These are phyloP conservation scores for Clarias laeviceps DNA, from an alignment of 2,797 vertebrate species.

Conservation along the genomic window DNA sequence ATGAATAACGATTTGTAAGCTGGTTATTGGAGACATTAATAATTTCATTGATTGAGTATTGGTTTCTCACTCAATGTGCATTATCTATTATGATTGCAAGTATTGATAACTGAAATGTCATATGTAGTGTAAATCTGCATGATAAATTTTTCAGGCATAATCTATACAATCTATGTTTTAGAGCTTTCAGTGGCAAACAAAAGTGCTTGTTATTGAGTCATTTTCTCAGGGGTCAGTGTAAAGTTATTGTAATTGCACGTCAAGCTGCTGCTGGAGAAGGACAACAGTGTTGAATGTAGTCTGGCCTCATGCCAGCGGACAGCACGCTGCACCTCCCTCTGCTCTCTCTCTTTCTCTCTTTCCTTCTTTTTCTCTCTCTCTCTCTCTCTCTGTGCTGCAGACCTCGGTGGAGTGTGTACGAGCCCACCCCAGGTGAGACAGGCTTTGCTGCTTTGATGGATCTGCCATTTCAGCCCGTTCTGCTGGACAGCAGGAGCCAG, in stretches of 20 bases:
- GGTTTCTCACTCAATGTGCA: slow-evolving; percentile 7
- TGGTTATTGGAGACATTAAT: not conserved
- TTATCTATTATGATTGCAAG: not conserved
- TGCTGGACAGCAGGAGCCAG: slow-evolving; percentile 72
- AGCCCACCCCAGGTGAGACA: slow-evolving; percentile 76
- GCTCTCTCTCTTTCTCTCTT: slow-evolving; percentile 13
- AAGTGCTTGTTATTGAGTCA: slow-evolving; percentile 34
- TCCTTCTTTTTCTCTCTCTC: slow-evolving; percentile 30
- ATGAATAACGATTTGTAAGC: not conserved
- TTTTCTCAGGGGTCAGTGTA: slow-evolving; percentile 53
- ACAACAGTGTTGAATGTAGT: slow-evolving; percentile 69
- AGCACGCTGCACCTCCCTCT: slow-evolving; percentile 45
- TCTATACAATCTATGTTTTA: slow-evolving; percentile 13
- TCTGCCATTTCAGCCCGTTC: slow-evolving; percentile 74
- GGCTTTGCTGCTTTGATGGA: slow-evolving; percentile 76
- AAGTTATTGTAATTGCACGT: slow-evolving; percentile 75
- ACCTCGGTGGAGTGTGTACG: slow-evolving; percentile 67
- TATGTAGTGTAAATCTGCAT: slow-evolving; percentile 10
- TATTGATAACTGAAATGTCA: slow-evolving; percentile 21
- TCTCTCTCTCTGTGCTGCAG: slow-evolving; percentile 37
- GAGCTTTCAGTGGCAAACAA: slow-evolving; percentile 10
- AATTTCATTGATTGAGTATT: slow-evolving; percentile 1
- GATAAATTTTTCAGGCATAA: not conserved
- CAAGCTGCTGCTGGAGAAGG: slow-evolving; percentile 72
- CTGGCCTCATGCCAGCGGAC: slow-evolving; percentile 74